Conservation (phyloP, 2,113 vertebrate genomes). For the Sylvia atricapilla region DNA sequence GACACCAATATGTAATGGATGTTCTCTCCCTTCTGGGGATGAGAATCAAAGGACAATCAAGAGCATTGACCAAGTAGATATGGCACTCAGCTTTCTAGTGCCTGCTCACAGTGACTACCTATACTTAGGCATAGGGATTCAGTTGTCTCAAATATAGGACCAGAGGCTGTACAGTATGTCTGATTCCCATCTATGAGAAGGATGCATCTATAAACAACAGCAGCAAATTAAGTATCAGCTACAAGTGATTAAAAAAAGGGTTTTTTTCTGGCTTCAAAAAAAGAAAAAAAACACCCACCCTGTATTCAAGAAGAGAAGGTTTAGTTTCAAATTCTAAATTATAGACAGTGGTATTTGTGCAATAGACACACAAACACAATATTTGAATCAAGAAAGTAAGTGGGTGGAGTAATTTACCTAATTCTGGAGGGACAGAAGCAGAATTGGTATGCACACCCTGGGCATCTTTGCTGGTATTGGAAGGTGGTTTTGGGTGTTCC, state of each 20-base stretch:
- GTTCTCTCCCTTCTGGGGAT: background rate
- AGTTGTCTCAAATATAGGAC: accelerated
- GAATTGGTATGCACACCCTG: background rate
- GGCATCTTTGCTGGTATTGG: background rate
- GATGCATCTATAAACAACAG: background rate
- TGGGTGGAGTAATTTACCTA: background rate
- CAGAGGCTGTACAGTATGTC: background rate
- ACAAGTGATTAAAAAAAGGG: background rate
- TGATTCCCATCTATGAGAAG: background rate
- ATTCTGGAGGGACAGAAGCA: background rate
- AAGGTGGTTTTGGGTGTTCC: background rate
- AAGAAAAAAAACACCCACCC: background rate
- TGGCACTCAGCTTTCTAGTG: background rate
- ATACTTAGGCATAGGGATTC: background rate
- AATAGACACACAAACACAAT: background rate
- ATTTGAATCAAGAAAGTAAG: background rate
- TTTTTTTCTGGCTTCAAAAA: background rate
- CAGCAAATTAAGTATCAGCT: background rate
- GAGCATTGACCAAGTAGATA: background rate
- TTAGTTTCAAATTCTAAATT: background rate
- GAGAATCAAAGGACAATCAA: background rate
- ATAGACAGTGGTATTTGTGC: background rate
- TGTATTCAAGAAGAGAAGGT: background rate
- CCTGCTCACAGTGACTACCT: background rate
- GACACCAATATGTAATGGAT: background rate